These are phyloP conservation scores for Corvus hawaiiensis DNA, from an alignment of 2,113 vertebrate genomes.

Conservation along the genomic window DNA sequence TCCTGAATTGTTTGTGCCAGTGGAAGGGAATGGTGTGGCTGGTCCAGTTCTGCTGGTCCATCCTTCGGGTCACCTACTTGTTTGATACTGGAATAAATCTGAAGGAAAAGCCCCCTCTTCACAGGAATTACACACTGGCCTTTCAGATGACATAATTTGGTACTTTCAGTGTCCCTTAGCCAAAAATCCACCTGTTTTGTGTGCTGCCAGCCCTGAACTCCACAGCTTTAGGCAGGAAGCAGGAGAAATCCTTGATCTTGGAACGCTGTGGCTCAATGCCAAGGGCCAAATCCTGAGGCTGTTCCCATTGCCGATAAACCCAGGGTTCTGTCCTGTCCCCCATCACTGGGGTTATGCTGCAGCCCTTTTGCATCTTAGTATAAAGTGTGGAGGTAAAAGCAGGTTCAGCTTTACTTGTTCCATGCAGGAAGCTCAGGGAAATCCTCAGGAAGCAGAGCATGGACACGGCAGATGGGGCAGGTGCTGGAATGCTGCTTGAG, in stretches of 20 bases:
- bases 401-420: conserved; percentile 26
- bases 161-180: background rate
- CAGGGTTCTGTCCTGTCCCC: background rate
- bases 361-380: background rate
- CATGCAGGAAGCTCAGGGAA: conserved; percentile 72
- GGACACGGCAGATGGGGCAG: conserved; percentile 85
- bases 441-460: conserved; percentile 72
- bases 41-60: background rate
- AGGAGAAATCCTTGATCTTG: background rate
- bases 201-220: background rate
- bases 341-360: background rate
- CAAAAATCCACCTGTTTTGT: background rate
- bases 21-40: background rate
- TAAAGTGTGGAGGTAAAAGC: rapidly evolving
- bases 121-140: background rate
- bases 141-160: background rate
- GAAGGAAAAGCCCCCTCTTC: background rate
- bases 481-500: conserved; percentile 80
- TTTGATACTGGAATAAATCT: background rate
- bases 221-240: background rate
- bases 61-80: background rate
- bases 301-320: rapidly evolving
- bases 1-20: background rate
- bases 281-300: background rate
- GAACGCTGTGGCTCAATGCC: rapidly evolving